Percentiles rank a stretch among this genome's conserved stretches.
These are phyloP conservation scores for Plutomurus gul DNA, from an alignment of 1,140 invertebrate species.

Conservation along the genomic window DNA sequence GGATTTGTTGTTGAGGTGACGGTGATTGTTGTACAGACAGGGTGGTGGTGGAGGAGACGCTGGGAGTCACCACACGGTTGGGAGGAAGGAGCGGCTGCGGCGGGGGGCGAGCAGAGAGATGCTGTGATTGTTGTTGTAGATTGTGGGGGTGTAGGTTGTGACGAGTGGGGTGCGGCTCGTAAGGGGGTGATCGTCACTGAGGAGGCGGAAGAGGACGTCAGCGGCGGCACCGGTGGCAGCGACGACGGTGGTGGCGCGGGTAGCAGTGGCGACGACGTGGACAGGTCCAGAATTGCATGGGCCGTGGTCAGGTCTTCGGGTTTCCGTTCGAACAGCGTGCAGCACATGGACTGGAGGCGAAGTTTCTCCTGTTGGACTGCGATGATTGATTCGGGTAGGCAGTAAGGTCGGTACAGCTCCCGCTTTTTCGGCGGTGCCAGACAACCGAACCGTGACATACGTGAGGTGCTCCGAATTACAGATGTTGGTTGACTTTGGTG, in stretches of 20 bases:
- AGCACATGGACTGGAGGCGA: slow-evolving; percentile 49
- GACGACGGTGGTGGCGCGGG: slow-evolving; percentile 71
- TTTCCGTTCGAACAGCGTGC: slow-evolving; percentile 49
- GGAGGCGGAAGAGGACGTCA: slow-evolving; percentile 43
- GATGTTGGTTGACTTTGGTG: slow-evolving; percentile 36
- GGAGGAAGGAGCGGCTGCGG: background rate
- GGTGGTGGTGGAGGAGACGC: background rate
- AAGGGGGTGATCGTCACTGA: slow-evolving; percentile 54
- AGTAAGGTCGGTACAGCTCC: slow-evolving; percentile 52
- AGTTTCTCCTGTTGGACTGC: slow-evolving; percentile 53
- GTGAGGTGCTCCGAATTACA: slow-evolving; percentile 36
- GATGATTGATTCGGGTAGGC: slow-evolving; percentile 50
- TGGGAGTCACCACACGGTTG: background rate
- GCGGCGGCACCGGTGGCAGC: slow-evolving; percentile 64
- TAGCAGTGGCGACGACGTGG: slow-evolving; percentile 78
- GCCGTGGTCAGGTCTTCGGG: slow-evolving; percentile 63
- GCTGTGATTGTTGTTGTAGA: background rate
- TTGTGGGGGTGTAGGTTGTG: slow-evolving; percentile 36
- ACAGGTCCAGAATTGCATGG: slow-evolving; percentile 82
- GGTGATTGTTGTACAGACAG: background rate
- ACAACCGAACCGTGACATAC: slow-evolving; percentile 42
- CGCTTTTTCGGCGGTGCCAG: slow-evolving; percentile 51
- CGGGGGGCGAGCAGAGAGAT: too few species aligned
- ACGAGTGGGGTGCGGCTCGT: slow-evolving; percentile 39
- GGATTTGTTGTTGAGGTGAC: background rate